Percentiles rank a stretch among this genome's conserved stretches.
Conservation (phyloP, 2,113 vertebrate genomes). For the Seriola aureovittata region DNA sequence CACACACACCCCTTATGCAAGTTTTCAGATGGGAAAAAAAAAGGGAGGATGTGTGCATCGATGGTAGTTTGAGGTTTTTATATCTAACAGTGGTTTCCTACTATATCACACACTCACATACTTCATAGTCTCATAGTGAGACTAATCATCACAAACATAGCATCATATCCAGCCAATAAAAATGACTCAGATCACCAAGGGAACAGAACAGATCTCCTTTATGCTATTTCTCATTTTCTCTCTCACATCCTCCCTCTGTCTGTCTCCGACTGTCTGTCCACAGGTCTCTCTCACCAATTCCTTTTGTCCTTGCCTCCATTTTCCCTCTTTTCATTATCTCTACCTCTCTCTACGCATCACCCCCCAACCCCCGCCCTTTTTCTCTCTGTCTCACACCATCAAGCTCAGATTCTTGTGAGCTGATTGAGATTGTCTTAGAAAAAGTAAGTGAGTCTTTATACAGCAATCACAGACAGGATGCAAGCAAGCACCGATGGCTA, state of each 20-base stretch:
- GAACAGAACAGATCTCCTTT: slow-evolving; percentile 62
- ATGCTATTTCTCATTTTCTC: slow-evolving; percentile 34
- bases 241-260: not conserved
- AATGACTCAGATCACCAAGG: slow-evolving; percentile 74
- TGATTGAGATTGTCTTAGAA: slow-evolving; percentile 53
- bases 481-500: not conserved
- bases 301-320: slow-evolving; percentile 24
- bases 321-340: slow-evolving; percentile 27
- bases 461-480: slow-evolving; percentile 37
- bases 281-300: slow-evolving; percentile 26
- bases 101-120: slow-evolving; percentile 40
- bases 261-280: not conserved
- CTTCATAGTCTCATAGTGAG: slow-evolving; percentile 41
- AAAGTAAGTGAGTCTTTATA: not conserved
- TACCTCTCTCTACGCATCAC: not conserved
- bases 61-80: too few species aligned
- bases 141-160: slow-evolving; percentile 58
- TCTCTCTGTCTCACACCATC: slow-evolving; percentile 51
- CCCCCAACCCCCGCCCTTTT: not conserved
- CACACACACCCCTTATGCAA: not conserved
- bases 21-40: slow-evolving; percentile 18
- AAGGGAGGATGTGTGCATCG: not conserved
- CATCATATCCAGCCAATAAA: slow-evolving; percentile 59
- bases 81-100: too few species aligned
- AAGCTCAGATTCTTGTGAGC: slow-evolving; percentile 44